Percentiles rank a stretch among this genome's conserved stretches.
These are phyloP conservation scores for Adelphocoris suturalis DNA, from an alignment of 2,888 invertebrate species.

Conservation along the genomic window DNA sequence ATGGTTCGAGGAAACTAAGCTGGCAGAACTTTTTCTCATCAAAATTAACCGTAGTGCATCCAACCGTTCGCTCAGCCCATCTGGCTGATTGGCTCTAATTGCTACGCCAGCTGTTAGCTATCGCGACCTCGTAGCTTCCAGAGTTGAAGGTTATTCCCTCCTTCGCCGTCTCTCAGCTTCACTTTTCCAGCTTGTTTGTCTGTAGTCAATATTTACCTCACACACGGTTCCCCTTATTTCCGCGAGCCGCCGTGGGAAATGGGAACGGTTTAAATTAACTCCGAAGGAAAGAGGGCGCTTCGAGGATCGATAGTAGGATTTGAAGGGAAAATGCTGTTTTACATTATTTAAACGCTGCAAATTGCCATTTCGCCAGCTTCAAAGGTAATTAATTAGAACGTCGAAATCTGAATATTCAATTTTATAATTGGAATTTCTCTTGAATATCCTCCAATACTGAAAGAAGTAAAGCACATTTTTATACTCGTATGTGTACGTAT, in stretches of 20 bases:
- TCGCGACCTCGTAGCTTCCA: background rate
- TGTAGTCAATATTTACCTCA: conserved; percentile 1
- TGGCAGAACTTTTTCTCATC: background rate
- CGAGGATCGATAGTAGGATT: conserved; percentile 23
- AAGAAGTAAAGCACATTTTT: too few relatives aligned
- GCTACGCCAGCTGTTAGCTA: background rate
- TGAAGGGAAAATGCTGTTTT: background rate
- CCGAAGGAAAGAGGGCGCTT: background rate
- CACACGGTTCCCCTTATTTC: conserved; percentile 31
- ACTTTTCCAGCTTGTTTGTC: conserved; percentile 6
- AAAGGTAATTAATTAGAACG: background rate
- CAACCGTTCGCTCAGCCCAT: background rate
- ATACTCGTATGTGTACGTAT: too few relatives aligned
- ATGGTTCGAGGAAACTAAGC: too few relatives aligned
- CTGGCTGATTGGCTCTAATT: conserved; percentile 27
- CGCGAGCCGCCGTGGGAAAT: conserved; percentile 20
- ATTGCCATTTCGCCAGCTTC: background rate
- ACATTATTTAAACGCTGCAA: background rate
- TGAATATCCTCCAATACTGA: too few relatives aligned
- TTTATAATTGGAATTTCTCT: too few relatives aligned
- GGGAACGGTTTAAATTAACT: conserved; percentile 30
- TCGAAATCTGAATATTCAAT: too few relatives aligned
- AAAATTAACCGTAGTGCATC: background rate
- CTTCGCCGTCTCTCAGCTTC: background rate
- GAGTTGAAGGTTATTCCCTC: conserved; percentile 2